Conservation (phyloP, 2,113 vertebrate genomes). For the Rhea americana region DNA sequence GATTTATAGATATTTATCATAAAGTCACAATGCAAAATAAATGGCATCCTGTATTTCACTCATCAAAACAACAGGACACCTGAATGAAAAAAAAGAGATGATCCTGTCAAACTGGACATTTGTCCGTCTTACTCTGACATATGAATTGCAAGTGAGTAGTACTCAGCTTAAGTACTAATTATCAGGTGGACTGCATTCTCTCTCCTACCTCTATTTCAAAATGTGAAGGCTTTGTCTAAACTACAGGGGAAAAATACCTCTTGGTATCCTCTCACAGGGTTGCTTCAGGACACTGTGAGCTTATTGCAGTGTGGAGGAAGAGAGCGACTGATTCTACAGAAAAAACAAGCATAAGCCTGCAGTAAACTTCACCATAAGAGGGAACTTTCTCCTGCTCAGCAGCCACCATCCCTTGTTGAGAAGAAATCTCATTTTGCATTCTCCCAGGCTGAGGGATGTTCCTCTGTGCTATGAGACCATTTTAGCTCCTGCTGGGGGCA, state of each 20-base stretch:
- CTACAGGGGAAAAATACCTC: neutral
- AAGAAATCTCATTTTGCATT: neutral
- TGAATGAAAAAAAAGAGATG: neutral
- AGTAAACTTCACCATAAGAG: neutral
- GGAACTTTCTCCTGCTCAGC: neutral
- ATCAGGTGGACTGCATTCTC: neutral
- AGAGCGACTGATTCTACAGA: neutral
- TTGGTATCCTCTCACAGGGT: neutral
- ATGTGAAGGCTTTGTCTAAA: neutral
- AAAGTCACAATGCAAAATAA: neutral
- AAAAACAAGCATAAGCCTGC: neutral
- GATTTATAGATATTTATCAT: conserved; percentile 10
- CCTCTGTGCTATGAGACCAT: neutral
- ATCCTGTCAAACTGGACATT: neutral
- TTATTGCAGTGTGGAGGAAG: neutral
- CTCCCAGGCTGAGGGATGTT: neutral
- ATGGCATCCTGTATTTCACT: neutral
- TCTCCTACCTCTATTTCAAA: neutral
- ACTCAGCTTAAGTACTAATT: neutral
- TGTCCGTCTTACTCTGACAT: neutral
- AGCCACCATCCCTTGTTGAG: fast-evolving
- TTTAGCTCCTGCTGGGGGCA: neutral
- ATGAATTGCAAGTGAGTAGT: neutral
- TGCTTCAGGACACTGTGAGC: neutral
- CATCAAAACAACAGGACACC: neutral